Percentiles rank a stretch among this genome's conserved stretches.
phyloP scores from a whole-genome alignment of 2,113 vertebrate genomes.

The Oryzias celebensis region DNA sequence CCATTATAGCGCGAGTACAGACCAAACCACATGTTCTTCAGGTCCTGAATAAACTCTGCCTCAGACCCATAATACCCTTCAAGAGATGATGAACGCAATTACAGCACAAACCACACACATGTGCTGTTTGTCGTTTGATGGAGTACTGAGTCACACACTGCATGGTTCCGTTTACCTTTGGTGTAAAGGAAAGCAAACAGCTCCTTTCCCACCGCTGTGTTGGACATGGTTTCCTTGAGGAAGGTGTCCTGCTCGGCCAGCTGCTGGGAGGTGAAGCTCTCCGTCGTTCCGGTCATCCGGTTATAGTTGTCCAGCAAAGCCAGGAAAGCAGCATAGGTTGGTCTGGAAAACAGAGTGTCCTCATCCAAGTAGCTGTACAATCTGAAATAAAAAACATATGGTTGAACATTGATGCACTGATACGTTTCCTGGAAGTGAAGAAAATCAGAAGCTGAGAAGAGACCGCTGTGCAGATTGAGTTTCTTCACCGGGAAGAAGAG shows the following conservation, averaged over 20 bases:
- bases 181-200: constrained; percentile 82
- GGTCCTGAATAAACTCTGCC: constrained; percentile 80
- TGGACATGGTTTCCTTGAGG: constrained; percentile 81
- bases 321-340: constrained; percentile 85
- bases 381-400: constrained; percentile 58
- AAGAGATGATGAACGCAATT: constrained; percentile 8
- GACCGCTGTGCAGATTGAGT: not conserved
- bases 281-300: constrained; percentile 78
- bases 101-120: not conserved
- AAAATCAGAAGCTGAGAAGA: not conserved
- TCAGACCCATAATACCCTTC: constrained; percentile 77
- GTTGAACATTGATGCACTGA: rapidly evolving
- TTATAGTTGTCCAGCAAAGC: constrained; percentile 90
- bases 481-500: constrained; percentile 79
- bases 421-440: not conserved
- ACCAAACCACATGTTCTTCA: constrained; percentile 97
- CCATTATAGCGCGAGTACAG: constrained; percentile 83
- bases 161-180: constrained; percentile 76
- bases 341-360: constrained; percentile 82
- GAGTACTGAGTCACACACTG: not conserved
- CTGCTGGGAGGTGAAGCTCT: constrained; percentile 80
- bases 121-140: not conserved
- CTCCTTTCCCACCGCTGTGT: constrained; percentile 82
- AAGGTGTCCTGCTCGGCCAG: constrained; percentile 85
- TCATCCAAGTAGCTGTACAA: constrained; percentile 86